Base-by-base conservation (phyloP, 2,797 vertebrate species). In the Bufotes viridis region DNA sequence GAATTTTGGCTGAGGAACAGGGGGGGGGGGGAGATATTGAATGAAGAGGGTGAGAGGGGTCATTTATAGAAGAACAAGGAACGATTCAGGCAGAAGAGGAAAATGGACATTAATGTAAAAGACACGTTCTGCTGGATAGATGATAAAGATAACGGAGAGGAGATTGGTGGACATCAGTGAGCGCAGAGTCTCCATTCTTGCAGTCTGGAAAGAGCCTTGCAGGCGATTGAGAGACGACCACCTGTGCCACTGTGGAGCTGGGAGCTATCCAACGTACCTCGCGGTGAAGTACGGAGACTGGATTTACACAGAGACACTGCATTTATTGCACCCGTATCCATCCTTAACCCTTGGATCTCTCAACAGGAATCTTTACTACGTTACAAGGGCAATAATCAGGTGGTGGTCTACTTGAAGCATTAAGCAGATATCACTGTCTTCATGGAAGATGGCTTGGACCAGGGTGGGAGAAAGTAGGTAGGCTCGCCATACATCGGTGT, bases 201-300 rank as follows among this genome's bases (percentile, higher is more conserved):
- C 70, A 29, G 67, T 26, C 78, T 34, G 67, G 26, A 58, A 82
- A 74, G 79, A 51, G 57, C 22, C 51, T 74, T 49, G 58, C 53
- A 81, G 55, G n/a, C 69, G 29, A 74, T 15, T n/a, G 49, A n/a
- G 55, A 72, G 15, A 29, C 75, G 55, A 88, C 87, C 88, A 88
- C 87, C 87, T 85, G 88, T 89, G 84, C 70, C 55, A 51, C 60
- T 17, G 63, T 29, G 24, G 57, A 82, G 70, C 57, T 49, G 22
- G 53, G 65, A 79, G 76, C 76, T 78, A 20, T 85, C 72, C 58
- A 76, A 9, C 70, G 72, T 29, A 63, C 83, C 83, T 76, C 13
- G 29, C 57, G 22, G 42, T 24, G 72, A 63, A 65, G 51, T 61
- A 42, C n/a, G 51, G 22, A 72, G 69, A 55, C 70, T 82, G 57